Base-by-base conservation (phyloP, 2,888 invertebrate genomes). In the Callyntrura guangdongensis region DNA sequence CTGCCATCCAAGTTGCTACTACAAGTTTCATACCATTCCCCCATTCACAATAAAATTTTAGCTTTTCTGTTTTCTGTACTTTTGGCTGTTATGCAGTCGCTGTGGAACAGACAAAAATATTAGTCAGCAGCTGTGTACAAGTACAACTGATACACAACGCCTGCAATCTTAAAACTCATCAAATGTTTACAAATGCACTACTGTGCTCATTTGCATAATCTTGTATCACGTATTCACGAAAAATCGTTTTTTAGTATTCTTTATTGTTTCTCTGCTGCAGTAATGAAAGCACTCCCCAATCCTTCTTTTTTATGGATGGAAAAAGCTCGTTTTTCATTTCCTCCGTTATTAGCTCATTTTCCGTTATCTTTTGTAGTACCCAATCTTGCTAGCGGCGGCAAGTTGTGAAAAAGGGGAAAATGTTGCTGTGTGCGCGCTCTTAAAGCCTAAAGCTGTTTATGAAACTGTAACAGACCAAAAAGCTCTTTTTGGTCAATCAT, bases 331-430 rank as follows among this genome's bases (percentile, higher is more conserved):
- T 36, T 72, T 72, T 72, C 69, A 45, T 45, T 45, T 72, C 45
- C 22, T 9, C 69, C 45, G 69, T 72, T 72, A 72, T 72, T 72
- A 72, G 45, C 69, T 72, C 36, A 72, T 72, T 72, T 72, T 72
- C 22, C 17, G n/a, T 45, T 17, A 6, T 17, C 45, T 45, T 45
- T 45, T 14, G 14, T 17, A 20, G 45, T 17, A 17, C 17, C 69
- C 1, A 0, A 72, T 72, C 69, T 36, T 45, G 45, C 69, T 17
- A 0, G 69, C 17, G 69, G 69, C 69, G n/a, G 69, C 69, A 5
- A 45, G 8, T 36, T 9, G 69, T 27, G 27, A 67, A 27, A 14
- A 67, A 17, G 45, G 1, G n/a, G 45, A 36, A 72, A 17, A 72
- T 45, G 5, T n/a, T 53, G 53, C 53, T 36, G 36, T 36, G 64